phyloP scores from a whole-genome alignment of 92 coral and sea anemone species.

The Siderastrea radians region DNA sequence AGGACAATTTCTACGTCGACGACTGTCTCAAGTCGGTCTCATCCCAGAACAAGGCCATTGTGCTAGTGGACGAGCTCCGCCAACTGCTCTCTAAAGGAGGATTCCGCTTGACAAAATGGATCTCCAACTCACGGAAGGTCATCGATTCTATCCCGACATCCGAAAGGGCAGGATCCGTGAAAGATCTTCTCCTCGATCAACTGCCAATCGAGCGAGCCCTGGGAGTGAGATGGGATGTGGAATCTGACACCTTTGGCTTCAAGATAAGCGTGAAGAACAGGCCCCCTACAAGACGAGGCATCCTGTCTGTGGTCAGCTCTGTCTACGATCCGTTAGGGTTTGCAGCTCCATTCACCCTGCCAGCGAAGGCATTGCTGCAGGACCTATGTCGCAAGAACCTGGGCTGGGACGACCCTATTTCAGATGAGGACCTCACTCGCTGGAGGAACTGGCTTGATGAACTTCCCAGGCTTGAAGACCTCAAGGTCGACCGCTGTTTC shows the following conservation, averaged over 20 bases:
- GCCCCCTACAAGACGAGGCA: conserved; percentile 41
- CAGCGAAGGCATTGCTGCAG: conserved; percentile 22
- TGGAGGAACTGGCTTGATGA: conserved; percentile 50
- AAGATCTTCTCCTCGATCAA: conserved; percentile 14
- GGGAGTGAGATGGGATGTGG: conserved; percentile 47
- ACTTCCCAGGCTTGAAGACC: conserved; percentile 35
- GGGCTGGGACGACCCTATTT: conserved; percentile 42
- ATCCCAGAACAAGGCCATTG: conserved; percentile 25
- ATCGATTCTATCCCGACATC: conserved; percentile 40
- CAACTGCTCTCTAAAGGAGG: conserved; percentile 50
- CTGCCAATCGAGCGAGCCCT: conserved; percentile 23
- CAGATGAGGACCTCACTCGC: neutral
- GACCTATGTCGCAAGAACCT: conserved; percentile 24
- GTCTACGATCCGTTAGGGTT: conserved; percentile 60
- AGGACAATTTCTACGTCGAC: conserved; percentile 65
- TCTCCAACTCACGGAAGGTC: conserved; percentile 42
- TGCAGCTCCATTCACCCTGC: conserved; percentile 39
- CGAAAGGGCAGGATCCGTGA: conserved; percentile 27
- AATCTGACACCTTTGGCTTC: conserved; percentile 28
- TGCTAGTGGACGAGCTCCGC: conserved; percentile 28
- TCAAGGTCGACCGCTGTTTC: conserved; percentile 43
- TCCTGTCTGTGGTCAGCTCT: conserved; percentile 35
- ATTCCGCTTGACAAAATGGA: conserved; percentile 56
- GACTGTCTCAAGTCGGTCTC: conserved; percentile 54
- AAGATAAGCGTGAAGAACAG: conserved; percentile 10